These are phyloP conservation scores for Tetragonula clypearis DNA, from an alignment of 1,140 invertebrate species.

Conservation along the genomic window DNA sequence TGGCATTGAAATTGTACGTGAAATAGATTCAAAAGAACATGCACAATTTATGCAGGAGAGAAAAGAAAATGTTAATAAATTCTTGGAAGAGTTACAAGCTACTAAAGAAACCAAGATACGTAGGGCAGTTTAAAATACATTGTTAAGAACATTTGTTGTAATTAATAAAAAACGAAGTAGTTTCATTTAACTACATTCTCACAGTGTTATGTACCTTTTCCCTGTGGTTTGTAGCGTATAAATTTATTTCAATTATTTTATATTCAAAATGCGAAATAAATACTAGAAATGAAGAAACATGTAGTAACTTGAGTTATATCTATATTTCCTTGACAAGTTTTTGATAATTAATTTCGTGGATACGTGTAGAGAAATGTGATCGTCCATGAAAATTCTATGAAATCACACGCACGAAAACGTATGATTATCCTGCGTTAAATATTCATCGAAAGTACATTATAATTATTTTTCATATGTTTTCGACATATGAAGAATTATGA, in stretches of 20 bases:
- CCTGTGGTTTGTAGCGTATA: neutral
- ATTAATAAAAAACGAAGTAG: slow-evolving; percentile 25
- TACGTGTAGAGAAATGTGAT: no score
- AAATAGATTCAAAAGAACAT: slow-evolving; percentile 92
- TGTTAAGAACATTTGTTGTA: slow-evolving; percentile 1
- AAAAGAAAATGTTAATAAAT: slow-evolving; percentile 87
- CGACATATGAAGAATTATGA: neutral
- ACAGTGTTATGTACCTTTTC: neutral
- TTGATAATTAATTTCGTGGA: neutral
- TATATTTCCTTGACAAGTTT: neutral
- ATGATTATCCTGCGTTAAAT: neutral
- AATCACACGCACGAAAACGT: neutral
- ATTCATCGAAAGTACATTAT: neutral
- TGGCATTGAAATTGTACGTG: slow-evolving; percentile 93
- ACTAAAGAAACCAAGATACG: slow-evolving; percentile 96
- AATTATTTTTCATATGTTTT: neutral
- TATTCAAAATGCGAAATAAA: neutral
- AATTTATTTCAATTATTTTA: neutral
- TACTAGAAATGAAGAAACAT: neutral
- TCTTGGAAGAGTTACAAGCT: slow-evolving; percentile 91
- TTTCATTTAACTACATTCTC: neutral
- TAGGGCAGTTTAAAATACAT: slow-evolving; percentile 84
- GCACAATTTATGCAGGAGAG: slow-evolving; percentile 91
- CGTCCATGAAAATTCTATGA: neutral
- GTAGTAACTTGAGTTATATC: no score